Percentiles rank a stretch among this genome's conserved stretches.
Evolutionary conservation across 2,797 vertebrate species (phyloP).

Genomic region (Harpagifer antarcticus): DNA sequence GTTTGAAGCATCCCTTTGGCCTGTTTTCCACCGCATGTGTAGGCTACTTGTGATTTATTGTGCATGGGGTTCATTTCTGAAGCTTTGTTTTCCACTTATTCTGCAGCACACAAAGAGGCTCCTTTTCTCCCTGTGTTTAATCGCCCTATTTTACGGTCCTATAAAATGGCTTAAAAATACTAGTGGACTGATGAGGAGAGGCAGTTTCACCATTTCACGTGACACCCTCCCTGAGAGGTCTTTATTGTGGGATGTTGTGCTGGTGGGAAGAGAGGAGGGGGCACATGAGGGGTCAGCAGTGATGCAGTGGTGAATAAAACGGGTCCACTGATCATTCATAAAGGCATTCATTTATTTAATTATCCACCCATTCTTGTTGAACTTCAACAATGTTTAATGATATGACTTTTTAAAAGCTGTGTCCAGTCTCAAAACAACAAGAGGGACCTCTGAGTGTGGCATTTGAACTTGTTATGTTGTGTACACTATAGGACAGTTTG

Average conservation of each 20-base stretch:
- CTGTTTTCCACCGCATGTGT: constrained; percentile 9
- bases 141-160: constrained; percentile 77
- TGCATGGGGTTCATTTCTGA: constrained; percentile 40
- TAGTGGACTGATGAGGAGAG: constrained; percentile 57
- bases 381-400: neutral
- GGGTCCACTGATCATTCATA: neutral
- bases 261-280: constrained; percentile 2
- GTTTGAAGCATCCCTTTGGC: constrained; percentile 5
- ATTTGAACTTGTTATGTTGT: neutral
- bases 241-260: constrained; percentile 49
- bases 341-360: neutral
- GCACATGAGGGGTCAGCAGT: constrained; percentile 39
- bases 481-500: neutral
- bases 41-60: constrained; percentile 55
- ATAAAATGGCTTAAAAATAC: constrained; percentile 81
- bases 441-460: neutral
- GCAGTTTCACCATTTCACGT: constrained; percentile 65
- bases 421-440: constrained; percentile 10
- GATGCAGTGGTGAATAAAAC: constrained; percentile 13
- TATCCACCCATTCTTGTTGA: neutral
- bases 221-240: constrained; percentile 49
- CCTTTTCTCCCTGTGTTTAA: constrained; percentile 66
- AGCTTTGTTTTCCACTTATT: constrained; percentile 66
- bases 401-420: neutral
- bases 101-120: constrained; percentile 68